These are phyloP conservation scores for Centruroides vittatus DNA, from an alignment of 1,140 invertebrate species.

Conservation along the genomic window DNA sequence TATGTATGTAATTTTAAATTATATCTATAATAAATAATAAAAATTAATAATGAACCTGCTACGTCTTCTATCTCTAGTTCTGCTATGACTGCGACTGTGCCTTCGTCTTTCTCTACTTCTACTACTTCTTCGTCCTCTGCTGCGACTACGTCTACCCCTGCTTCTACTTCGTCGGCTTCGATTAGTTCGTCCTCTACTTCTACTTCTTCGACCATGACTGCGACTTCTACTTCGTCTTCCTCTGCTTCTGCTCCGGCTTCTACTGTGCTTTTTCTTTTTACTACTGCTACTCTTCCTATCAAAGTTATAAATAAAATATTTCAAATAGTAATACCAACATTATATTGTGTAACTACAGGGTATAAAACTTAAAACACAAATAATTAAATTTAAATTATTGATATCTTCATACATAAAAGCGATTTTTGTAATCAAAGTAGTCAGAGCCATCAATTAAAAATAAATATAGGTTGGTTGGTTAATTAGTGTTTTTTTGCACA, in stretches of 20 bases:
- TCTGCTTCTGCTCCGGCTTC: conserved; percentile 20
- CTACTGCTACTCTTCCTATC: conserved; percentile 17
- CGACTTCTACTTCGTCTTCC: too few relatives aligned
- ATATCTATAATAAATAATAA: background rate
- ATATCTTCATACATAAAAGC: too few relatives aligned
- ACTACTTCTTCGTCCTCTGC: conserved; percentile 26
- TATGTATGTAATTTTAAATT: background rate
- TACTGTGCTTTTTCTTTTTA: conserved; percentile 23
- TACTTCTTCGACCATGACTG: conserved; percentile 32
- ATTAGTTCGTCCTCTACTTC: conserved; percentile 21
- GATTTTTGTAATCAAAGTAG: too few relatives aligned
- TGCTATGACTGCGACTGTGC: conserved; percentile 24
- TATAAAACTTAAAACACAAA: background rate
- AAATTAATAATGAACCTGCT: conserved; percentile 13
- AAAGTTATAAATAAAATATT: conserved; percentile 8
- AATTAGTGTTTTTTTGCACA: too few relatives aligned
- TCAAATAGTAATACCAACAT: background rate
- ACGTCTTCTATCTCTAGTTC: conserved; percentile 9
- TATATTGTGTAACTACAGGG: background rate
- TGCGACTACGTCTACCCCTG: conserved; percentile 14
- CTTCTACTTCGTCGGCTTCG: conserved; percentile 16
- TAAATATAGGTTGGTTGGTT: too few relatives aligned
- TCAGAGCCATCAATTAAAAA: too few relatives aligned
- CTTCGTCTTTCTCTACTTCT: conserved; percentile 24
- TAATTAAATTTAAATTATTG: background rate